phyloP scores from a whole-genome alignment of 2,113 vertebrate genomes.

The Centropus bengalensis region DNA sequence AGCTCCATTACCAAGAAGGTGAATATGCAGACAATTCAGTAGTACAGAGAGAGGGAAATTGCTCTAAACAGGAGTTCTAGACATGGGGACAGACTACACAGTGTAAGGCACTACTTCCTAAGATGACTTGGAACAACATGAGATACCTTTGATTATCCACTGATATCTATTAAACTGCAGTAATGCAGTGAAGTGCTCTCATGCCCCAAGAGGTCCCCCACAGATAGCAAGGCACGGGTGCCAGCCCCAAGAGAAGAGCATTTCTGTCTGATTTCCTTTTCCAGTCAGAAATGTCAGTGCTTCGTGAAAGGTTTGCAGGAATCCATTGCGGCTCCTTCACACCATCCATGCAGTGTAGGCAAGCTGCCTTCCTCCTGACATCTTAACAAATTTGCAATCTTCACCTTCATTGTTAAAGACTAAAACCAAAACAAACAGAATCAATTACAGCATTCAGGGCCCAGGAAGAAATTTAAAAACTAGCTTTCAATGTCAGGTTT shows the following conservation, averaged over 20 bases:
- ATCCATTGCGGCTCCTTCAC: not conserved
- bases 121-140: not conserved
- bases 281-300: not conserved
- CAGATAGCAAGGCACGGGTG: not conserved
- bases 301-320: not conserved
- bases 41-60: not conserved
- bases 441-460: not conserved
- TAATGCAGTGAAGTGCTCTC: not conserved
- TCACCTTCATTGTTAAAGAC: conserved; percentile 39
- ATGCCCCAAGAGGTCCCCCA: not conserved
- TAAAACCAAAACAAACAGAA: not conserved
- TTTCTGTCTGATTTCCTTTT: not conserved
- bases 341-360: not conserved
- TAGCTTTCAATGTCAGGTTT: conserved; percentile 16
- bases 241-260: not conserved
- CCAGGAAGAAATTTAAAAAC: not conserved
- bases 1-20: not conserved
- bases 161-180: not conserved
- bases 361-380: not conserved
- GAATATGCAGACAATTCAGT: not conserved
- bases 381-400: not conserved
- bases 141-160: not conserved
- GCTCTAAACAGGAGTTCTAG: not conserved
- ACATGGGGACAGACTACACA: not conserved
- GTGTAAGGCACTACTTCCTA: not conserved